Percentiles rank a stretch among this genome's conserved stretches.
These are phyloP conservation scores for Oryzias javanicus DNA, from an alignment of 2,113 vertebrate species.

Conservation along the genomic window DNA sequence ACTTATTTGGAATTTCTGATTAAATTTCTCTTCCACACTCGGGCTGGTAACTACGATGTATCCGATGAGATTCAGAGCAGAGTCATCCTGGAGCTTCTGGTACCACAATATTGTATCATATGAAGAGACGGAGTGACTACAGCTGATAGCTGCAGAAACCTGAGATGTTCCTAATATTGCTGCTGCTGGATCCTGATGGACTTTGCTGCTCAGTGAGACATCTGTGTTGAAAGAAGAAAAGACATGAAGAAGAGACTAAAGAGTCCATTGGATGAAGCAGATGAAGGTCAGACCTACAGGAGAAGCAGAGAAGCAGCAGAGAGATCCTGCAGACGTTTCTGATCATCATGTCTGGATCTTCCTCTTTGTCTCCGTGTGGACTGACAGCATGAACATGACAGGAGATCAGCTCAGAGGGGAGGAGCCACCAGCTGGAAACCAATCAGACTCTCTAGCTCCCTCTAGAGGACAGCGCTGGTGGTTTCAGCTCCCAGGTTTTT, in stretches of 20 bases:
- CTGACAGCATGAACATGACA: background rate
- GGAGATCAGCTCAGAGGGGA: background rate
- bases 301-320: slow-evolving; percentile 36
- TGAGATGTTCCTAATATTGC: slow-evolving; percentile 3
- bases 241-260: background rate
- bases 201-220: slow-evolving; percentile 7
- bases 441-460: no score
- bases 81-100: slow-evolving; percentile 5
- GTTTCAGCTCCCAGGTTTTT: background rate
- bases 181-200: slow-evolving; percentile 41
- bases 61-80: slow-evolving; percentile 31
- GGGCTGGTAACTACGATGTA: fast-evolving
- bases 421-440: slow-evolving; percentile 18
- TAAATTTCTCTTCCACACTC: background rate
- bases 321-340: slow-evolving; percentile 1
- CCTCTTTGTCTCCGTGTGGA: slow-evolving; percentile 8
- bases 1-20: background rate
- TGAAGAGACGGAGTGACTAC: background rate
- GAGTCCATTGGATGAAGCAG: background rate
- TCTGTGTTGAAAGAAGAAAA: slow-evolving; percentile 31
- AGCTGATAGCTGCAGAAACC: slow-evolving; percentile 21
- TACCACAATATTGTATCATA: slow-evolving; percentile 27
- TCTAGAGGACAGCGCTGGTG: no score
- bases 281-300: slow-evolving; percentile 15
- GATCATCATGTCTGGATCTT: slow-evolving; percentile 14